phyloP scores from a whole-genome alignment of 2,113 vertebrate species.

The Ifrita kowaldi region DNA sequence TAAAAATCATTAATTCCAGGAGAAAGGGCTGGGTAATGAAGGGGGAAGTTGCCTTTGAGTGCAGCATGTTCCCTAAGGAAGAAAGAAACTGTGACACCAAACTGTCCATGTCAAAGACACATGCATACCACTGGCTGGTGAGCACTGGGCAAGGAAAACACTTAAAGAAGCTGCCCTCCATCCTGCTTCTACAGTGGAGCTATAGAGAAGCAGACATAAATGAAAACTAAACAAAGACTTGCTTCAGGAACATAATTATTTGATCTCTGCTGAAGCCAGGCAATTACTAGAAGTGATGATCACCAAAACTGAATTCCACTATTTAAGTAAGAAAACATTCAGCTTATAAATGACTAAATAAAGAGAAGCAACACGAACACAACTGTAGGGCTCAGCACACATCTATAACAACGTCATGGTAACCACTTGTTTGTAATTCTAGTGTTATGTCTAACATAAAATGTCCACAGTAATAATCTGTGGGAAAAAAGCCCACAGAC shows the following conservation, averaged over 20 bases:
- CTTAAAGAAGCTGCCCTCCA: neutral
- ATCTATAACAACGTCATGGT: neutral
- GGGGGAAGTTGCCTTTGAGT: neutral
- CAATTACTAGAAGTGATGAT: constrained; percentile 4
- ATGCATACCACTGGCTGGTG: fast-evolving
- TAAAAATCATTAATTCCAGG: constrained; percentile 21
- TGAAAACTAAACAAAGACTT: neutral
- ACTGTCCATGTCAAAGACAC: neutral
- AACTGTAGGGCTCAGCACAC: neutral
- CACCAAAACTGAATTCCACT: neutral
- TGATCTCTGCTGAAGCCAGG: neutral
- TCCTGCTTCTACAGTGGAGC: neutral
- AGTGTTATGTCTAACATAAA: neutral
- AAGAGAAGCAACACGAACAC: neutral
- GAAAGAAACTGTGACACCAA: neutral
- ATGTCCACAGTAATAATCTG: neutral
- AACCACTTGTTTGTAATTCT: constrained; percentile 12
- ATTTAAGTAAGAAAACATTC: neutral
- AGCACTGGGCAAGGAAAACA: neutral
- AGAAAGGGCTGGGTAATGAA: neutral
- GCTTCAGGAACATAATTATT: neutral
- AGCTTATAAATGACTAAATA: neutral
- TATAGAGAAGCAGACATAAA: neutral
- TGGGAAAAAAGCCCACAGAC: neutral
- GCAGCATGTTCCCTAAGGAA: neutral